Conservation (phyloP, 2,797 vertebrate species). For the Rhabdophis nuchalis region DNA sequence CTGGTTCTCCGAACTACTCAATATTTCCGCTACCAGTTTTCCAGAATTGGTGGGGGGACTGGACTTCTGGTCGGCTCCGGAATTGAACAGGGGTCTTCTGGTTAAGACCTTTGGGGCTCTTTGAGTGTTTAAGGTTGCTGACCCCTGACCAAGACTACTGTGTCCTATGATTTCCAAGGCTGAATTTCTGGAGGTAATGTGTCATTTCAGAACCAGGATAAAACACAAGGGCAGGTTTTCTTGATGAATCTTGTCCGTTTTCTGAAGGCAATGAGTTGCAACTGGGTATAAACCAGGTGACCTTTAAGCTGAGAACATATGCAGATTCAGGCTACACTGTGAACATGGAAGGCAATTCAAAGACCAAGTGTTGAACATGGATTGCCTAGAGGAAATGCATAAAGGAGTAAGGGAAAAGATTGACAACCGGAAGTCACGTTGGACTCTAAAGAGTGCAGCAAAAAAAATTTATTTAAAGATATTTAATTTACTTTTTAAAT, state of each 20-base stretch:
- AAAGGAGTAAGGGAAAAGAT: background rate
- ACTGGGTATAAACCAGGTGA: background rate
- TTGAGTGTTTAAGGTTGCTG: too few relatives aligned
- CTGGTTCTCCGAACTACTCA: too few relatives aligned
- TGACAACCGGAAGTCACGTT: background rate
- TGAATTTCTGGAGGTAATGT: background rate
- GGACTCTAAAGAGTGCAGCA: background rate
- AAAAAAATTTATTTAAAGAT: too few relatives aligned
- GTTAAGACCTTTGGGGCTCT: too few relatives aligned
- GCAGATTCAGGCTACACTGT: background rate
- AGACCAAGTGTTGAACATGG: background rate
- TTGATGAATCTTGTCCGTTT: background rate
- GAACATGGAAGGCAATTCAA: too few relatives aligned
- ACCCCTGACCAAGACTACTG: background rate
- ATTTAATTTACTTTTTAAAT: background rate
- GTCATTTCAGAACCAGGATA: background rate
- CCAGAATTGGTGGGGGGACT: too few relatives aligned
- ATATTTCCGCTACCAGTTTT: too few relatives aligned
- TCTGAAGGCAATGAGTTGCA: background rate
- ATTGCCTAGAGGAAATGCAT: background rate
- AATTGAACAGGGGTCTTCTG: too few relatives aligned
- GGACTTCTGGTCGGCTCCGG: too few relatives aligned
- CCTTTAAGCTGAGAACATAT: background rate
- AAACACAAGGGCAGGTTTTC: background rate
- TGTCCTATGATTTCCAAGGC: background rate